Conservation (phyloP, 2,113 vertebrate species). For the Ginglymostoma cirratum region DNA sequence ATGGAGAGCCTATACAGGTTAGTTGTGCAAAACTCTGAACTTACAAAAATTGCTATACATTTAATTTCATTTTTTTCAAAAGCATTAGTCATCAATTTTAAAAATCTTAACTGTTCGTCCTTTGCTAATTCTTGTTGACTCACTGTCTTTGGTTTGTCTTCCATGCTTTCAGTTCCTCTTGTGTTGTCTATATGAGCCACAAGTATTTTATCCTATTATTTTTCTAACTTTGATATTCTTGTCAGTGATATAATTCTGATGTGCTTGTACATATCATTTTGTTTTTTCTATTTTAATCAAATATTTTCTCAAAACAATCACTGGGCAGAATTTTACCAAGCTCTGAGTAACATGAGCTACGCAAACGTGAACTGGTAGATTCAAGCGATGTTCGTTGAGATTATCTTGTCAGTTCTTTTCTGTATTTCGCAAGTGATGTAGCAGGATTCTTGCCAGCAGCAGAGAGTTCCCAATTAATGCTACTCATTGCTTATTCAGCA, state of each 20-base stretch:
- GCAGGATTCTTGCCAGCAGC: too few species aligned
- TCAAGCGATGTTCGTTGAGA: too few species aligned
- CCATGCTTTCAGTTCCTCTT: neutral
- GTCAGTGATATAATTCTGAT: neutral
- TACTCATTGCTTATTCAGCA: too few species aligned
- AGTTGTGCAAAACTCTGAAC: conserved; percentile 35
- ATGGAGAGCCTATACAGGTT: conserved; percentile 90
- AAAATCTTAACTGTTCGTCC: neutral
- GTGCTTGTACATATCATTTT: neutral
- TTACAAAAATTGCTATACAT: conserved; percentile 39
- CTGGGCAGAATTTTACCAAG: too few species aligned
- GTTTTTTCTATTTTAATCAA: neutral
- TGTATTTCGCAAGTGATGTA: too few species aligned
- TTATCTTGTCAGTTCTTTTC: too few species aligned
- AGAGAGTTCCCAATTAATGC: too few species aligned
- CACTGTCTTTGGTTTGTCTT: neutral
- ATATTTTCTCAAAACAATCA: neutral
- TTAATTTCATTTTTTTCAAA: conserved; percentile 32
- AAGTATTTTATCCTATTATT: neutral
- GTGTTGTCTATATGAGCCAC: neutral
- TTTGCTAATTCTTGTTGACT: neutral
- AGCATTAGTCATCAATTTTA: neutral
- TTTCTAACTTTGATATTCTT: neutral
- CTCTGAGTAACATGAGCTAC: too few species aligned
- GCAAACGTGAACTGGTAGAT: too few species aligned